A percentile compares a stretch with the other conserved stretches of the same genome.
Conservation (phyloP, 37 sponge, comb jelly and placozoan species). For the Agelas oroides region DNA sequence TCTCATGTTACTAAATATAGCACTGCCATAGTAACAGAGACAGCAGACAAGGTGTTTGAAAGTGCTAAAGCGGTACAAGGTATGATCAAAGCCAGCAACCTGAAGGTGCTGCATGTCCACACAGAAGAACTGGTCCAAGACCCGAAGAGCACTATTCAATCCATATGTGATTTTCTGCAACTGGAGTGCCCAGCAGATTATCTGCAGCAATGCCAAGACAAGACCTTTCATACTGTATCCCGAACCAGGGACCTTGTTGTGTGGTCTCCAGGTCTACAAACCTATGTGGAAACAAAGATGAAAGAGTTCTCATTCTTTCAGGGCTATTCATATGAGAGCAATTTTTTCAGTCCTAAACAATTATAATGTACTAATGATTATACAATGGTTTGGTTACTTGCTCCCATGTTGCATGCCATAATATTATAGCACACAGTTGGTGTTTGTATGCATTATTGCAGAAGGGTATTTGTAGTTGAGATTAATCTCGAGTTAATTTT, state of each 20-base stretch:
- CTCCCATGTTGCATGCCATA: too few relatives aligned
- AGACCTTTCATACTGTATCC: not conserved
- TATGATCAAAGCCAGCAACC: constrained; percentile 17
- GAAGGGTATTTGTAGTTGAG: too few relatives aligned
- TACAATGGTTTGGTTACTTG: too few relatives aligned
- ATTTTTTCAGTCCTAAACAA: too few relatives aligned
- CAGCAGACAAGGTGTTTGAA: too few relatives aligned
- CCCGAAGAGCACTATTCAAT: not conserved
- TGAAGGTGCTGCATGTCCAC: constrained; percentile 15
- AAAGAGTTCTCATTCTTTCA: constrained; percentile 15
- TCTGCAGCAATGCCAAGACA: not conserved
- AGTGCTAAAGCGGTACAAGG: not conserved
- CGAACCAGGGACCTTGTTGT: constrained; percentile 4
- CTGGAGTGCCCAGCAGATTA: constrained; percentile 12
- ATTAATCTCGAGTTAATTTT: too few relatives aligned
- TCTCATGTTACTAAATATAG: too few relatives aligned
- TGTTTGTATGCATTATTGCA: too few relatives aligned
- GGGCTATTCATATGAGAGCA: constrained; percentile 12
- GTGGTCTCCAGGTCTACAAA: constrained; percentile 17
- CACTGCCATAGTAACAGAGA: too few relatives aligned
- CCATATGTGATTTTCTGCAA: constrained; percentile 10
- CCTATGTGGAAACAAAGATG: not conserved
- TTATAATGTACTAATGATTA: too few relatives aligned
- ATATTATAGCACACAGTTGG: too few relatives aligned
- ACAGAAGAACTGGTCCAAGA: constrained; percentile 11